Percentiles rank a stretch among this genome's conserved stretches.
Conservation (phyloP, 2,888 invertebrate species). For the Arge pagana region DNA sequence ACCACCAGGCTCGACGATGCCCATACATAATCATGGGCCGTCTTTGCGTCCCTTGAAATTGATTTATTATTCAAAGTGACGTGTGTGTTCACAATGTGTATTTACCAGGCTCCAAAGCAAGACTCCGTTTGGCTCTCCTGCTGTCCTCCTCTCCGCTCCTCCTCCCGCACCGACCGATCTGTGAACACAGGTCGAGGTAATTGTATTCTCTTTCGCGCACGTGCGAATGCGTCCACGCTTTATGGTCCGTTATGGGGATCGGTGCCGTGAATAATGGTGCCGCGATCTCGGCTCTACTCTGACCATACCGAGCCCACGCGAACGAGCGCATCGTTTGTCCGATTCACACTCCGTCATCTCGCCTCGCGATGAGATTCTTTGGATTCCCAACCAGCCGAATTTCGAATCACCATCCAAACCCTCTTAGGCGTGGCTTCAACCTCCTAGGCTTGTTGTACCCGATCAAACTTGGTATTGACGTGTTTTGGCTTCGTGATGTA, state of each 20-base stretch:
- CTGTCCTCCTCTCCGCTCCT: background rate
- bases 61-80: conserved; percentile 59
- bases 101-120: conserved; percentile 45
- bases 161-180: background rate
- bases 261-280: too few species aligned
- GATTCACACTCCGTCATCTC: background rate
- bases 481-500: conserved; percentile 16
- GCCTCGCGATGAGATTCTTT: background rate
- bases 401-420: too few species aligned
- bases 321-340: background rate
- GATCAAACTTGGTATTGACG: conserved; percentile 17
- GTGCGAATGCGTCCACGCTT: background rate
- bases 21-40: conserved; percentile 57
- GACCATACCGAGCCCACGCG: too few species aligned
- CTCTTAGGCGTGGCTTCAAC: conserved; percentile 15
- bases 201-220: conserved; percentile 8
- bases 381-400: background rate
- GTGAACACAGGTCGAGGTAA: conserved; percentile 12
- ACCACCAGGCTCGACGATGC: conserved; percentile 43
- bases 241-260: too few species aligned
- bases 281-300: too few species aligned
- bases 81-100: conserved; percentile 59
- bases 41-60: conserved; percentile 58
- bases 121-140: background rate
- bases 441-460: too few species aligned